Evolutionary conservation across 2,888 invertebrate species (phyloP).

Genomic region (Phymatocera aterrima): DNA sequence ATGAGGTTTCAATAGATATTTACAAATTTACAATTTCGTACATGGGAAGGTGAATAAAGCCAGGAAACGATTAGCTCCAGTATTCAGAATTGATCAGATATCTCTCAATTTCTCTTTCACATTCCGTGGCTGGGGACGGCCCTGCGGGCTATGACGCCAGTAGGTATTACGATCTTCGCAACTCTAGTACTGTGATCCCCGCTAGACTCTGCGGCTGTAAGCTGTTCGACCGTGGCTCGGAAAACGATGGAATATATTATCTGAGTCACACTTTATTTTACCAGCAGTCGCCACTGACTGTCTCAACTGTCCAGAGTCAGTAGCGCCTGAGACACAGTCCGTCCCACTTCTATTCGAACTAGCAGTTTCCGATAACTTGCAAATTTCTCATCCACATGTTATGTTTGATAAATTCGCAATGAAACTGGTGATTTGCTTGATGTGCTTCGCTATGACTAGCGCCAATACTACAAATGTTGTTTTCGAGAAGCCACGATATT

Average conservation of each 20-base stretch:
- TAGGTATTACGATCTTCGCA: conserved; percentile 10
- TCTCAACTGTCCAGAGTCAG: conserved; percentile 6
- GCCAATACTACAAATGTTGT: background rate
- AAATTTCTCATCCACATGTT: background rate
- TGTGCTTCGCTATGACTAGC: background rate
- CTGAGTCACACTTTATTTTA: conserved; percentile 39
- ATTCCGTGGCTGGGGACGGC: background rate
- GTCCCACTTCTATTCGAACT: conserved; percentile 26
- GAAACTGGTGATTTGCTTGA: background rate
- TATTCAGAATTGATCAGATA: background rate
- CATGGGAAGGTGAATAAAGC: background rate
- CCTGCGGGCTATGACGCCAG: conserved; percentile 8
- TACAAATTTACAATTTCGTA: background rate
- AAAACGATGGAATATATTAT: conserved; percentile 40
- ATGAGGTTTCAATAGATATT: background rate
- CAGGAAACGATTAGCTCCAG: background rate
- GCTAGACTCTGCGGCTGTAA: background rate
- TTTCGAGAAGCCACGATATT: conserved; percentile 1
- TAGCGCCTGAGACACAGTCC: conserved; percentile 25
- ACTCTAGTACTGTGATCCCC: background rate
- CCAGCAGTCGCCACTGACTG: conserved; percentile 12
- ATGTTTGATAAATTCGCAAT: conserved; percentile 8
- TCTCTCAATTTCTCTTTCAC: background rate
- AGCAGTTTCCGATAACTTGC: background rate
- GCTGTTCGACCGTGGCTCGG: conserved; percentile 29